Conservation (phyloP, 1,140 invertebrate species). For the Hypothenemus hampei region DNA sequence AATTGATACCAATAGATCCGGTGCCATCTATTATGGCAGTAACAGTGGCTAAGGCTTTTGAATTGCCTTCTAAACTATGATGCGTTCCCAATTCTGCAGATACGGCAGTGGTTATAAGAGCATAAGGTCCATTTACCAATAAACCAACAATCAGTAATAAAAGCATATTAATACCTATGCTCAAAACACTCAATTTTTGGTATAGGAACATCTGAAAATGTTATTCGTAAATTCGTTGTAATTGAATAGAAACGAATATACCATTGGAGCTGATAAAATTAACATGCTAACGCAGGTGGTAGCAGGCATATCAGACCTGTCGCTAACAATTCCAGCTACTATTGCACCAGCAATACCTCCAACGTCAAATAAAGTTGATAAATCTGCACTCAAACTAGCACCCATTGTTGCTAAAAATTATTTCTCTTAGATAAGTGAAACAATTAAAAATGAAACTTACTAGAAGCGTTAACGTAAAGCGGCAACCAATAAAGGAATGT, state of each 20-base stretch:
- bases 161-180: slow-evolving; percentile 58
- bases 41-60: slow-evolving; percentile 89
- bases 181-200: slow-evolving; percentile 61
- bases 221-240: neutral
- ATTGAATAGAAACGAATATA: slow-evolving; percentile 40
- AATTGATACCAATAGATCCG: slow-evolving; percentile 72
- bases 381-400: slow-evolving; percentile 68
- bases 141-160: slow-evolving; percentile 74
- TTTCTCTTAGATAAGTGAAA: neutral
- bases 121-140: slow-evolving; percentile 92
- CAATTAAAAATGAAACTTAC: slow-evolving; percentile 53
- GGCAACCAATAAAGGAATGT: slow-evolving; percentile 97
- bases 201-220: slow-evolving; percentile 70
- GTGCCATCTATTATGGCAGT: slow-evolving; percentile 97
- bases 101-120: slow-evolving; percentile 93
- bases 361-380: slow-evolving; percentile 89
- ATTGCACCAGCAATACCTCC: slow-evolving; percentile 88
- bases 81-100: slow-evolving; percentile 92
- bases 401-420: slow-evolving; percentile 60
- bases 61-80: slow-evolving; percentile 73
- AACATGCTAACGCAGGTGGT: slow-evolving; percentile 81
- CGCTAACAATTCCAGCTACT: slow-evolving; percentile 78
- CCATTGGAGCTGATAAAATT: slow-evolving; percentile 72
- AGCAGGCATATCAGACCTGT: slow-evolving; percentile 78
- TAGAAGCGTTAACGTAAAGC: slow-evolving; percentile 77